Percentiles rank a stretch among this genome's conserved stretches.
Evolutionary conservation across 2,113 vertebrate species (phyloP).

Genomic region (Casuarius casuarius): DNA sequence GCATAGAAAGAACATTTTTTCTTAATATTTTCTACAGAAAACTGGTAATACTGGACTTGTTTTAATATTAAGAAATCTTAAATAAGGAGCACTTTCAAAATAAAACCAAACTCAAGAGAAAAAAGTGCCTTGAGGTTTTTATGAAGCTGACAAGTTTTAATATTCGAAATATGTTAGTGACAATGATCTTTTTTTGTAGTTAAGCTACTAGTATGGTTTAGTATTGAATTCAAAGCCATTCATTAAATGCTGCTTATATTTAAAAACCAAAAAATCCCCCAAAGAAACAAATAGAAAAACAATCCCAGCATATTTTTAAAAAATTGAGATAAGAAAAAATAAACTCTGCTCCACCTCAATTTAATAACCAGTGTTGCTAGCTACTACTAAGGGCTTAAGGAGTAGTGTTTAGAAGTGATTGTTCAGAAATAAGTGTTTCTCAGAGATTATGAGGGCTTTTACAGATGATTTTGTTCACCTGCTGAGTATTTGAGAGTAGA

Average conservation of each 20-base stretch:
- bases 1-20: background rate
- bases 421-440: conserved; percentile 50
- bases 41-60: background rate
- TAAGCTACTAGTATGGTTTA: background rate
- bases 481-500: conserved; percentile 13
- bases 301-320: background rate
- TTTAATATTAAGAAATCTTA: conserved; percentile 49
- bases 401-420: conserved; percentile 38
- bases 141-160: conserved; percentile 36
- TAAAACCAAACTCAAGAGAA: conserved; percentile 36
- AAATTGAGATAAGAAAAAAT: conserved; percentile 45
- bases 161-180: conserved; percentile 28
- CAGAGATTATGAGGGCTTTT: conserved; percentile 49
- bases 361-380: conserved; percentile 21
- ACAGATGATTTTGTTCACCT: conserved; percentile 52
- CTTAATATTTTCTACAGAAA: background rate
- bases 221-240: conserved; percentile 24
- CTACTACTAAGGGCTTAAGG: background rate
- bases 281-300: background rate
- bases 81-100: conserved; percentile 14
- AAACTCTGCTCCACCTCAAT: conserved; percentile 2
- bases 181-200: conserved; percentile 48
- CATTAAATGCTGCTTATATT: background rate
- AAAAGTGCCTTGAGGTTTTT: conserved; percentile 47
- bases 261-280: background rate